Percentiles rank a stretch among this genome's conserved stretches.
Evolutionary conservation across 2,888 invertebrate species (phyloP).

Genomic region (Hybos culiciformis): DNA sequence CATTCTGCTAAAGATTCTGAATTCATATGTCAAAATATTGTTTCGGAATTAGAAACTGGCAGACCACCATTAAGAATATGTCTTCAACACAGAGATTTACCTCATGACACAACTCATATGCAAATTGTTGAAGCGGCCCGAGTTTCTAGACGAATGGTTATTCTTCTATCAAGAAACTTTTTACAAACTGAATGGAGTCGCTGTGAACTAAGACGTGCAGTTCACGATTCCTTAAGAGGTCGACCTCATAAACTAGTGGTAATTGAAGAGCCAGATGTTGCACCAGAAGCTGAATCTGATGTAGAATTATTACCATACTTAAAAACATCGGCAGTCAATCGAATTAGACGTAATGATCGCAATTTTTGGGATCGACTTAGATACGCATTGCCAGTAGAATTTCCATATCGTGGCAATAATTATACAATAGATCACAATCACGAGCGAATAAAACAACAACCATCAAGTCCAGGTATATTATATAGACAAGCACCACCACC

Average conservation of each 20-base stretch:
- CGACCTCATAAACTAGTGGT: constrained; percentile 78
- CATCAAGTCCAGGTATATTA: constrained; percentile 33
- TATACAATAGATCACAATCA: constrained; percentile 57
- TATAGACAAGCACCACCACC: constrained; percentile 35
- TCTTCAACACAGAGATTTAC: constrained; percentile 75
- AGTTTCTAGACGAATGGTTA: constrained; percentile 71
- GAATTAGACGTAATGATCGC: constrained; percentile 76
- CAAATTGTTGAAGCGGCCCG: constrained; percentile 71
- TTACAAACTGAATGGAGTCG: constrained; percentile 89
- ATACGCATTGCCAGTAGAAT: constrained; percentile 68
- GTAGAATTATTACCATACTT: constrained; percentile 79
- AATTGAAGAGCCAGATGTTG: constrained; percentile 71
- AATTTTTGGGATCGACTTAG: constrained; percentile 88
- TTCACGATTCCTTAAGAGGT: constrained; percentile 78
- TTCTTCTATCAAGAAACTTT: constrained; percentile 79
- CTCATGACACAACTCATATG: constrained; percentile 48
- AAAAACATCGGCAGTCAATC: constrained; percentile 59
- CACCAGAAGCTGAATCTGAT: constrained; percentile 73
- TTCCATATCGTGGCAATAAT: constrained; percentile 73
- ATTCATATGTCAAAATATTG: constrained; percentile 71
- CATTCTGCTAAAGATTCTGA: constrained; percentile 88
- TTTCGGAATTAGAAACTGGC: constrained; percentile 74
- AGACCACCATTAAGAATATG: constrained; percentile 63
- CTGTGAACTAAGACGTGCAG: constrained; percentile 76
- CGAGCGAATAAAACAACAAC: constrained; percentile 34